phyloP scores from a whole-genome alignment of 2,888 invertebrate species.

The Pycnomerus fuliginosus region DNA sequence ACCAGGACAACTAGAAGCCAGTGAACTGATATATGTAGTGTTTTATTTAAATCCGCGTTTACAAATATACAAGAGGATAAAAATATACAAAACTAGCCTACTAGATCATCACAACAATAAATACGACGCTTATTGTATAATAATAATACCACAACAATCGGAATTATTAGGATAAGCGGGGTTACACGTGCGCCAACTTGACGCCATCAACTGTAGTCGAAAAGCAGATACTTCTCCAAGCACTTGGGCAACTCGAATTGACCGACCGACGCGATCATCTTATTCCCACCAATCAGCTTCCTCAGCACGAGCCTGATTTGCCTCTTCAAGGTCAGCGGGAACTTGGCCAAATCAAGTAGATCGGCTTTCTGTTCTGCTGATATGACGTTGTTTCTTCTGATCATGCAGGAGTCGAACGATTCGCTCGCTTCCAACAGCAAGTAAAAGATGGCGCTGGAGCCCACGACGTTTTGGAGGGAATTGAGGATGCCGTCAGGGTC shows the following conservation, averaged over 20 bases:
- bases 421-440: slow-evolving; percentile 73
- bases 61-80: too few relatives aligned
- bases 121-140: too few relatives aligned
- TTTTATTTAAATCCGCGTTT: too few relatives aligned
- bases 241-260: slow-evolving; percentile 65
- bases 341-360: slow-evolving; percentile 65
- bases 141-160: too few relatives aligned
- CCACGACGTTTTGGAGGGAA: slow-evolving; percentile 67
- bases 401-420: slow-evolving; percentile 78
- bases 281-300: slow-evolving; percentile 58
- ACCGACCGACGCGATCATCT: slow-evolving; percentile 58
- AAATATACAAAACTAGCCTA: too few relatives aligned
- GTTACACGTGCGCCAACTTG: too few relatives aligned
- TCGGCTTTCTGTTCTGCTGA: slow-evolving; percentile 65
- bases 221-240: slow-evolving; percentile 67
- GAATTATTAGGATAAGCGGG: too few relatives aligned
- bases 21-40: too few relatives aligned
- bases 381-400: slow-evolving; percentile 68
- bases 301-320: slow-evolving; percentile 52
- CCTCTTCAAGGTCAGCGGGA: slow-evolving; percentile 66
- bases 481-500: slow-evolving; percentile 83
- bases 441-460: slow-evolving; percentile 60
- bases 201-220: slow-evolving; percentile 65
- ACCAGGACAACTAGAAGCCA: too few relatives aligned
- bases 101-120: too few relatives aligned